Percentiles rank a stretch among this genome's conserved stretches.
Conservation (phyloP, 2,113 vertebrate species). For the Okapia johnstoni region DNA sequence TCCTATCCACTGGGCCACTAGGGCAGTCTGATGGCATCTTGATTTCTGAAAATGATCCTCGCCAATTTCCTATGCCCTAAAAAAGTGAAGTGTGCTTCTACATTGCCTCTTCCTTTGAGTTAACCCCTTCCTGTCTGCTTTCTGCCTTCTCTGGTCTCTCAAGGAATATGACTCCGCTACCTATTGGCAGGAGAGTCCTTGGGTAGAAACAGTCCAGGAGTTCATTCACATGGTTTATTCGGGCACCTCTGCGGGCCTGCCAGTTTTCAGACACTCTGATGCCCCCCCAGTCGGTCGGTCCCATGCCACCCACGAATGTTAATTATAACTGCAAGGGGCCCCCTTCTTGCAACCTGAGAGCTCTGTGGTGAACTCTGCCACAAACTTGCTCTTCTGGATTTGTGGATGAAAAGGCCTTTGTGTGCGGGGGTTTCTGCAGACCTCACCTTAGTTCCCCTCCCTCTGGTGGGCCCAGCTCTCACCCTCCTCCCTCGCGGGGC, state of each 20-base stretch:
- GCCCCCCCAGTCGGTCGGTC: neutral
- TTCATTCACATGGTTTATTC: neutral
- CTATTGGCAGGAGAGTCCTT: neutral
- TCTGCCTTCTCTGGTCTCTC: neutral
- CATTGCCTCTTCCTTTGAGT: too few species aligned
- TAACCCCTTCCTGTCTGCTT: neutral
- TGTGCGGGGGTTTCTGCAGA: neutral
- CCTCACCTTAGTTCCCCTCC: constrained; percentile 31
- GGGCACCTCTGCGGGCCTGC: neutral
- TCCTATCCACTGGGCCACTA: neutral
- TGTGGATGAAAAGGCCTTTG: constrained; percentile 68
- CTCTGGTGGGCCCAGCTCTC: neutral
- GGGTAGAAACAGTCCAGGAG: neutral
- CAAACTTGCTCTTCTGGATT: constrained; percentile 59
- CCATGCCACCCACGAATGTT: constrained; percentile 59
- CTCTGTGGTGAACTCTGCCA: neutral
- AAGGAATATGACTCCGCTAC: neutral
- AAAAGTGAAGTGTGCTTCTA: too few species aligned
- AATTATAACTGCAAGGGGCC: constrained; percentile 47
- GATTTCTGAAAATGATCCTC: neutral
- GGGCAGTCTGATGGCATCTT: neutral
- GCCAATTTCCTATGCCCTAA: neutral
- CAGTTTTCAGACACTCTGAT: neutral
- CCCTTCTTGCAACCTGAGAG: constrained; percentile 56
- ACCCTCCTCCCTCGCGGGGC: neutral